Evolutionary conservation across 2,113 vertebrate species (phyloP).

Genomic region (Dipodomys merriami): DNA sequence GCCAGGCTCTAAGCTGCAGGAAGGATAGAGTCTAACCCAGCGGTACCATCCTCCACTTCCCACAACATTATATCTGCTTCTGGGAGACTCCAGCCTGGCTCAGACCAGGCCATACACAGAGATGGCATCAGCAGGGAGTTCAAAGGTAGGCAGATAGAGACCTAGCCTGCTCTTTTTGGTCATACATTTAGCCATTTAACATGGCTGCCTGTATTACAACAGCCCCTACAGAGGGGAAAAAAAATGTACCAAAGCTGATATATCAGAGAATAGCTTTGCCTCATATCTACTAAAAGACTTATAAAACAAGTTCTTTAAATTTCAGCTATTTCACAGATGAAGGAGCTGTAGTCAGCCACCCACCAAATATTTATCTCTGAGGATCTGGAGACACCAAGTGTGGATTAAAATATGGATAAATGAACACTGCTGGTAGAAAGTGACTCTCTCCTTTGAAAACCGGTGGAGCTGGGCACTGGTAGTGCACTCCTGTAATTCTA

Average conservation of each 20-base stretch:
- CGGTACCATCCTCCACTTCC: background rate
- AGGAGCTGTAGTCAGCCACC: background rate
- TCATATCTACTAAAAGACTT: background rate
- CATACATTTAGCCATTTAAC: background rate
- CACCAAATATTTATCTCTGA: background rate
- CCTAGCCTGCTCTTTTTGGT: background rate
- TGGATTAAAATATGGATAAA: background rate
- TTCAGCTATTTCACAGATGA: conserved; percentile 37
- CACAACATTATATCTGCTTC: background rate
- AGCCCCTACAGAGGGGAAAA: background rate
- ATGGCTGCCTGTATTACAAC: background rate
- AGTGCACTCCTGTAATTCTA: background rate
- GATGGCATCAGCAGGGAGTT: background rate
- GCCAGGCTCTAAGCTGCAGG: conserved; percentile 89
- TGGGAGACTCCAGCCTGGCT: background rate
- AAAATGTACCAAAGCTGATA: background rate
- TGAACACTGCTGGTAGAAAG: background rate
- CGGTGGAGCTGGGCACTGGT: background rate
- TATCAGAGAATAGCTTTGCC: background rate
- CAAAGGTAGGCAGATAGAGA: background rate
- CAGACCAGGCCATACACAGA: background rate
- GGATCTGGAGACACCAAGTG: background rate
- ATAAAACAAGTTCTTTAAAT: conserved; percentile 18
- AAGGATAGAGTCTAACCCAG: conserved; percentile 27
- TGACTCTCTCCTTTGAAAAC: background rate